Evolutionary conservation across 2,797 vertebrate genomes (phyloP).

Genomic region (Gambusia yucatana): DNA sequence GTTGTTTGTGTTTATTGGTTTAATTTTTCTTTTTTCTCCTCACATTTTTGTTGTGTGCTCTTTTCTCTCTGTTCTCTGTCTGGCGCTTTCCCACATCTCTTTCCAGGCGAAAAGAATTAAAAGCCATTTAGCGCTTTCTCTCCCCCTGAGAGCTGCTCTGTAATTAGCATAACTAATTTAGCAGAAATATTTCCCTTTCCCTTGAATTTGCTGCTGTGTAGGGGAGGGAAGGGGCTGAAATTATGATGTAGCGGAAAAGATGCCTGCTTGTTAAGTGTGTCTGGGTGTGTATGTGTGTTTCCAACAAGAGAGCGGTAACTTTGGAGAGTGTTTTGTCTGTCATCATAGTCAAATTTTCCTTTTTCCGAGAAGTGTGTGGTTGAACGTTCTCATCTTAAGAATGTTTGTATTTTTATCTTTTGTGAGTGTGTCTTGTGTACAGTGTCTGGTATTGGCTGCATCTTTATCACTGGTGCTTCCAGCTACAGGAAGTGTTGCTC

Average conservation of each 20-base stretch:
- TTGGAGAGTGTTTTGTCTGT: constrained; percentile 42
- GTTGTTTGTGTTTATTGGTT: constrained; percentile 59
- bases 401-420: constrained; percentile 39
- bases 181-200: constrained; percentile 83
- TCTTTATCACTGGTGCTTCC: constrained; percentile 69
- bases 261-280: constrained; percentile 63
- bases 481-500: constrained; percentile 59
- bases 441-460: constrained; percentile 53
- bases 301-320: constrained; percentile 46
- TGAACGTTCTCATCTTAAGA: constrained; percentile 5
- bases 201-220: constrained; percentile 70
- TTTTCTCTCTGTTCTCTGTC: constrained; percentile 44
- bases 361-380: constrained; percentile 33
- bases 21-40: constrained; percentile 16
- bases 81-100: constrained; percentile 72
- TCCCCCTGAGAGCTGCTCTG: constrained; percentile 78
- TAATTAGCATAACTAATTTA: constrained; percentile 88
- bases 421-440: constrained; percentile 31
- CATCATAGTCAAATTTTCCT: constrained; percentile 31
- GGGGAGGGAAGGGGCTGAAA: constrained; percentile 55
- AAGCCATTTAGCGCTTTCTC: constrained; percentile 80
- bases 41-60: constrained; percentile 22
- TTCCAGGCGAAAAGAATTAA: constrained; percentile 82
- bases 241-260: constrained; percentile 77
- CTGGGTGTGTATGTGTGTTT: constrained; percentile 17